These are phyloP conservation scores for Diglossa cyanea DNA, from an alignment of 2,797 vertebrate species.

Conservation along the genomic window DNA sequence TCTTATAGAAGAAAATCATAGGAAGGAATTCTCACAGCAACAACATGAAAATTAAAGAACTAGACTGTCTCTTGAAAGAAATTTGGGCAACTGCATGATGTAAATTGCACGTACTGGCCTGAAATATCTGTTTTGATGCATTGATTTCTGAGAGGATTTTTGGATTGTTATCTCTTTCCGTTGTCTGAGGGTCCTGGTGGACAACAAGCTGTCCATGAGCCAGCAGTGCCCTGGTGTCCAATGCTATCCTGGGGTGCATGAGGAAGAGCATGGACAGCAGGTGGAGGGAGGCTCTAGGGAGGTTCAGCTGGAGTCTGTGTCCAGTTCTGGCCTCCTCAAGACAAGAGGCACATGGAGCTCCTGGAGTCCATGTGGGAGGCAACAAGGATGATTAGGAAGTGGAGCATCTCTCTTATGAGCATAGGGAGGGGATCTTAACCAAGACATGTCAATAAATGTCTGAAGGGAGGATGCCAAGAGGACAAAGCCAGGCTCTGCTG, in stretches of 20 bases:
- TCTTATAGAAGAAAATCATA: not conserved
- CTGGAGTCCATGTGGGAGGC: not conserved
- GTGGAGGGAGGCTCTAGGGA: rapidly evolving
- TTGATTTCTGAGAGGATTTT: not conserved
- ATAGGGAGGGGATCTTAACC: not conserved
- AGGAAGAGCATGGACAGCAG: rapidly evolving
- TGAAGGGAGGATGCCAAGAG: not conserved
- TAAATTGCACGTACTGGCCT: not conserved
- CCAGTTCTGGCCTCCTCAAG: not conserved
- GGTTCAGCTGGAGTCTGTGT: not conserved
- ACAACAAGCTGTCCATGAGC: not conserved
- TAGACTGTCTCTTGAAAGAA: not conserved
- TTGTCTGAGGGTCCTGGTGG: not conserved
- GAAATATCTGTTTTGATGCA: not conserved
- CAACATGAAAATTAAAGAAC: not conserved
- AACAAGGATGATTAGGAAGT: not conserved
- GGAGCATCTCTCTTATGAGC: not conserved
- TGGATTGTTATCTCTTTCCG: not conserved
- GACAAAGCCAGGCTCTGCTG: not conserved
- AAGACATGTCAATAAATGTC: not conserved
- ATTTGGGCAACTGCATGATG: not conserved
- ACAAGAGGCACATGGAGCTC: not conserved
- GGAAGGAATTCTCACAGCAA: not conserved
- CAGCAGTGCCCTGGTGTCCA: not conserved
- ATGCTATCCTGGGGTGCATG: rapidly evolving